Evolutionary conservation across 2,797 vertebrate genomes (phyloP).

Genomic region (Dicrostonyx torquatus): DNA sequence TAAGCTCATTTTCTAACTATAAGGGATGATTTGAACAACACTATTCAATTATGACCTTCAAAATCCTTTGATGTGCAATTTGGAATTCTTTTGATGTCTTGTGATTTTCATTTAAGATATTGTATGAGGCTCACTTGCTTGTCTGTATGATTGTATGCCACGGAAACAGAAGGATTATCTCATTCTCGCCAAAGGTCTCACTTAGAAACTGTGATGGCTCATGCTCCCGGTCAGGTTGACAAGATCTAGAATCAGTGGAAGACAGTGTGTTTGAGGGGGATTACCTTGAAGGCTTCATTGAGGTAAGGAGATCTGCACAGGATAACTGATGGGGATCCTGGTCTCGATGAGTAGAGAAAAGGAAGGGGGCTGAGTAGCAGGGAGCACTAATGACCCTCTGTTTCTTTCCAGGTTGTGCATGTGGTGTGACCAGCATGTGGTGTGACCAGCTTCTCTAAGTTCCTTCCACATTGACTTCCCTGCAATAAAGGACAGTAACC

Average conservation of each 20-base stretch:
- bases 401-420: not conserved
- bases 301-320: not conserved
- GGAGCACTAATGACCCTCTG: no score
- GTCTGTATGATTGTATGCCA: not conserved
- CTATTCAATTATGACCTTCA: slow-evolving; percentile 48
- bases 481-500: not conserved
- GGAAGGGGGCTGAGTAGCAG: not conserved
- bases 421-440: not conserved
- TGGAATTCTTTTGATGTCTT: not conserved
- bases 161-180: not conserved
- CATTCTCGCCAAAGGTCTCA: not conserved
- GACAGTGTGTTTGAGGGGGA: not conserved
- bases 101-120: slow-evolving; percentile 12
- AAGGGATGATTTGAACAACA: not conserved
- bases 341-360: not conserved
- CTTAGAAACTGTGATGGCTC: not conserved
- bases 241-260: not conserved
- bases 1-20: not conserved
- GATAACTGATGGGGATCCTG: not conserved
- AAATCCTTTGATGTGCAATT: not conserved
- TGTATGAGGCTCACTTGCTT: not conserved
- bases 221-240: not conserved
- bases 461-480: not conserved
- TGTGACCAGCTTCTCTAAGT: not conserved
- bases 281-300: not conserved